phyloP scores from a whole-genome alignment of 2,113 vertebrate genomes.

The Thalassoma bifasciatum region DNA sequence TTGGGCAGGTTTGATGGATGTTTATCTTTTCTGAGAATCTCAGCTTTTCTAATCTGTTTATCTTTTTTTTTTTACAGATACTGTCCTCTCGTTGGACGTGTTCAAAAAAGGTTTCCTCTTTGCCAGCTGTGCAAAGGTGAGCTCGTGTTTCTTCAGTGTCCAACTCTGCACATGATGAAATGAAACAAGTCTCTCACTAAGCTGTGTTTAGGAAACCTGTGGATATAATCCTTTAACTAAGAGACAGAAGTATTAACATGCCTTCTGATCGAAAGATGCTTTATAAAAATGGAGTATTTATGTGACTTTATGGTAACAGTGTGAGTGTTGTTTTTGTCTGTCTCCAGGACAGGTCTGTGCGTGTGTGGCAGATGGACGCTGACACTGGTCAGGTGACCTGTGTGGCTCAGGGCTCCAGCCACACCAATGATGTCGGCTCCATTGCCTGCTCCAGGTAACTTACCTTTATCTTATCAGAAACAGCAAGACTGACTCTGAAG shows the following conservation, averaged over 20 bases:
- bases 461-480: background rate
- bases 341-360: constrained; percentile 89
- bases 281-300: background rate
- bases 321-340: background rate
- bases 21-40: background rate
- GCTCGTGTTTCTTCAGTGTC: background rate
- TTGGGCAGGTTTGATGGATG: constrained; percentile 7
- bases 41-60: background rate
- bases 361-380: constrained; percentile 90
- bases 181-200: background rate
- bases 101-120: constrained; percentile 91
- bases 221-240: background rate
- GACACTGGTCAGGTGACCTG: constrained; percentile 84
- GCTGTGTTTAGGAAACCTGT: no score
- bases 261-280: background rate
- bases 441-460: constrained; percentile 92
- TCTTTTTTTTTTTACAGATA: constrained; percentile 87
- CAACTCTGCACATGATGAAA: background rate
- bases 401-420: constrained; percentile 88
- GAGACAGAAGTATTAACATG: background rate
- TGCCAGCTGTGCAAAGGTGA: constrained; percentile 94
- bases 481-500: no score
- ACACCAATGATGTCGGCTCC: constrained; percentile 88
- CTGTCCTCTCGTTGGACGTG: constrained; percentile 91
- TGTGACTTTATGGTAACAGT: background rate